A percentile compares a stretch with the other conserved stretches of the same genome.
Conservation (phyloP, 2,113 vertebrate genomes). For the Atractosteus spatula region DNA sequence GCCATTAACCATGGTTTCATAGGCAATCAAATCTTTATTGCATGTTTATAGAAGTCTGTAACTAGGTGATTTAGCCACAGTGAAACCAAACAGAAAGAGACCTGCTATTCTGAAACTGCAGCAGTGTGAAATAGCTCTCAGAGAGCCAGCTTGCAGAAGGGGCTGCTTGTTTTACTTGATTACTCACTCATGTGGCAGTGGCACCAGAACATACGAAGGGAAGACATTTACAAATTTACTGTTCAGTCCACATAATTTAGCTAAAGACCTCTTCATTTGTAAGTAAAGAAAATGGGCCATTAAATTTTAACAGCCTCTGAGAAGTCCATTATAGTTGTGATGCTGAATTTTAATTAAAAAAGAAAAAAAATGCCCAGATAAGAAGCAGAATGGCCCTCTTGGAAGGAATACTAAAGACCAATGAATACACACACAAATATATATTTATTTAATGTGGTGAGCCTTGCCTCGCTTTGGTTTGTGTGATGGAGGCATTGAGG, state of each 20-base stretch:
- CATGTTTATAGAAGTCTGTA: neutral
- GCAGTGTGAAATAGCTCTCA: neutral
- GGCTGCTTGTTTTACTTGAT: slow-evolving; percentile 7
- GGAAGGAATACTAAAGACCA: slow-evolving; percentile 17
- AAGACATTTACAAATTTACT: slow-evolving; percentile 24
- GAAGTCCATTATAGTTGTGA: slow-evolving; percentile 23
- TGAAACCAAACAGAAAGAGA: neutral
- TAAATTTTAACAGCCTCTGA: slow-evolving; percentile 24
- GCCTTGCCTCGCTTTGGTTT: neutral
- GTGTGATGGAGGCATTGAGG: no score
- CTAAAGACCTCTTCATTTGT: slow-evolving; percentile 32
- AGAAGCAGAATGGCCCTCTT: slow-evolving; percentile 15
- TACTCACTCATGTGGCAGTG: neutral
- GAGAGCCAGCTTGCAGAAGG: neutral
- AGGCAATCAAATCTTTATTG: neutral
- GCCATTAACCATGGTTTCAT: neutral
- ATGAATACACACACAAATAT: slow-evolving; percentile 15
- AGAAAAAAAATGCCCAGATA: slow-evolving; percentile 14
- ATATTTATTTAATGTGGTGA: neutral
- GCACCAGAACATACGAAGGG: slow-evolving; percentile 4
- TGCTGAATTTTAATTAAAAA: slow-evolving; percentile 29
- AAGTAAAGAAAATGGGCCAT: slow-evolving; percentile 32
- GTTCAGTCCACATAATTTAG: slow-evolving; percentile 25
- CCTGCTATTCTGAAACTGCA: neutral
- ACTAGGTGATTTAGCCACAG: slow-evolving; percentile 1